Conservation (phyloP, 1,140 invertebrate species). For the Meloidogyne exigua region DNA sequence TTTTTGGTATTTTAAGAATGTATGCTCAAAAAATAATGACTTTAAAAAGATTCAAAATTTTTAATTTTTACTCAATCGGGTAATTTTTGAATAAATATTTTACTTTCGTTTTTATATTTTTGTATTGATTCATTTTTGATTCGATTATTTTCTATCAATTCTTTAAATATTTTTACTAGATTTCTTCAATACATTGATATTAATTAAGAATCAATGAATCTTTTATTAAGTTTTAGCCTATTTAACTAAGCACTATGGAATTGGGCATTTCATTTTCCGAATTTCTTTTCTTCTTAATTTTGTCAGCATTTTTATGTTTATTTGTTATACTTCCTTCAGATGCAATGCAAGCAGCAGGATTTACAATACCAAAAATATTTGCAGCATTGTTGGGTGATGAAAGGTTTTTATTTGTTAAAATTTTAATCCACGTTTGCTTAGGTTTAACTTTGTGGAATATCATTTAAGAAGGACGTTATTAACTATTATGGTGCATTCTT, state of each 20-base stretch:
- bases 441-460: constrained; percentile 40
- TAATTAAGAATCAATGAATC: too few relatives aligned
- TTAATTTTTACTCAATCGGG: too few relatives aligned
- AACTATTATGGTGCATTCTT: constrained; percentile 34
- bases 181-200: too few relatives aligned
- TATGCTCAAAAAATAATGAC: too few relatives aligned
- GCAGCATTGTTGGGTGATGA: constrained; percentile 35
- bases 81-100: too few relatives aligned
- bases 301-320: constrained; percentile 27
- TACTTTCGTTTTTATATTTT: too few relatives aligned
- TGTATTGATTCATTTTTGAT: too few relatives aligned
- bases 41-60: too few relatives aligned
- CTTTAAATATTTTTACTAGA: too few relatives aligned
- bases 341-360: constrained; percentile 33
- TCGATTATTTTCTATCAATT: too few relatives aligned
- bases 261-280: constrained; percentile 28
- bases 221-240: background rate
- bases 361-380: constrained; percentile 38
- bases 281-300: constrained; percentile 25
- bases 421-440: background rate
- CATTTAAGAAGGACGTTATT: constrained; percentile 31
- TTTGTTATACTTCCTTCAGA: constrained; percentile 32
- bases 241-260: constrained; percentile 26
- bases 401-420: constrained; percentile 13
- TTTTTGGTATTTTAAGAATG: too few relatives aligned